Evolutionary conservation across 2,113 vertebrate genomes (phyloP).

Genomic region (Silurus glanis): DNA sequence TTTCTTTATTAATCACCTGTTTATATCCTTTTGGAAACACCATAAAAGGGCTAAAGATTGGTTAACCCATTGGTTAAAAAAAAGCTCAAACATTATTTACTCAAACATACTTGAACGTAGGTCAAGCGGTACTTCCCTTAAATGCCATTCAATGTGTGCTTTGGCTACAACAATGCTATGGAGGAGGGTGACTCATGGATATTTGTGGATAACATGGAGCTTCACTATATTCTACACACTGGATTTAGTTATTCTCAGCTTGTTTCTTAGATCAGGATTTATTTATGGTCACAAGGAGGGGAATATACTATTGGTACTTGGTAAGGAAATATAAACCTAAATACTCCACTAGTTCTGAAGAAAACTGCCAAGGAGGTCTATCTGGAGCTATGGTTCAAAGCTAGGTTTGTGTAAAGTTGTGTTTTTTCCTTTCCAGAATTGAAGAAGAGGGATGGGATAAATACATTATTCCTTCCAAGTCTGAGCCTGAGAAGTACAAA

Average conservation of each 20-base stretch:
- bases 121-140: background rate
- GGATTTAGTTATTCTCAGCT: background rate
- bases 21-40: no score
- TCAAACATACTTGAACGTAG: background rate
- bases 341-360: background rate
- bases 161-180: background rate
- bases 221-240: background rate
- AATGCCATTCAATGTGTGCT: background rate
- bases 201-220: background rate
- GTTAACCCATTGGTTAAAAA: background rate
- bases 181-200: background rate
- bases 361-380: background rate
- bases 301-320: background rate
- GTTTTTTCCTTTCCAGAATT: slow-evolving; percentile 68
- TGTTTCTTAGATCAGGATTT: background rate
- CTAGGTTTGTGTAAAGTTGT: background rate
- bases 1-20: background rate
- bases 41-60: background rate
- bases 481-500: slow-evolving; percentile 91
- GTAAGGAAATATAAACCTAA: background rate
- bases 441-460: slow-evolving; percentile 89
- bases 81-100: background rate
- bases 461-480: slow-evolving; percentile 81
- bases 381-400: background rate
- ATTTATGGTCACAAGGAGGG: background rate